These are phyloP conservation scores for Apis cerana DNA, from an alignment of 1,140 invertebrate genomes.

Conservation along the genomic window DNA sequence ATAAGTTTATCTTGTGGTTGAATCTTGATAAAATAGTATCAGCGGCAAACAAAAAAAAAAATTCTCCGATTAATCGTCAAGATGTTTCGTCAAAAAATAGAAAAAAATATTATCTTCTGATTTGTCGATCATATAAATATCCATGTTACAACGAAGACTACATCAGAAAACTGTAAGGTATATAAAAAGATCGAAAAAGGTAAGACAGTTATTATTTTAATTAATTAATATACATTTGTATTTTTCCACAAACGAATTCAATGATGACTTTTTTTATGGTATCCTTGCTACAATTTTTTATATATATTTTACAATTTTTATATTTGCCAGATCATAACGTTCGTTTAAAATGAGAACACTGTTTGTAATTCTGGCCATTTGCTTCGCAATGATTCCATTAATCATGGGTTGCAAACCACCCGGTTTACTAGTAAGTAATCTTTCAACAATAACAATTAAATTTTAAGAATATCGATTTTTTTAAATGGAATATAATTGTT, in stretches of 20 bases:
- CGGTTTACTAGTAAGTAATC: conserved; percentile 46
- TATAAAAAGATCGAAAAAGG: neutral
- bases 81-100: neutral
- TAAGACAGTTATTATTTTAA: neutral
- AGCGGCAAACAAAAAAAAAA: neutral
- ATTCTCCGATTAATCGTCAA: conserved; percentile 4
- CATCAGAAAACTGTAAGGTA: neutral
- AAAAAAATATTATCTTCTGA: conserved; percentile 18
- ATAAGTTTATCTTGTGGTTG: conserved; percentile 15
- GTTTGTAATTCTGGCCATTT: conserved; percentile 48
- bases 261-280: neutral
- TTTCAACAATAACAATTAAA: neutral
- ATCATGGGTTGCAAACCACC: conserved; percentile 38
- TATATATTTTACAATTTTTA: neutral
- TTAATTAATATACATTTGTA: neutral
- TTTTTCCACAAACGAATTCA: neutral
- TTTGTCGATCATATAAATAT: conserved; percentile 40
- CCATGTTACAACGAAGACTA: too few species aligned
- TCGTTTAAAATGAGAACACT: conserved; percentile 53
- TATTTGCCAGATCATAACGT: neutral
- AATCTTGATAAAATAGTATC: conserved; percentile 46
- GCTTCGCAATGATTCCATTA: conserved; percentile 27
- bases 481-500: too few species aligned
- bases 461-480: neutral
- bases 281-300: neutral